Evolutionary conservation across 2,797 vertebrate genomes (phyloP).

Genomic region (Gymnocypris eckloni): DNA sequence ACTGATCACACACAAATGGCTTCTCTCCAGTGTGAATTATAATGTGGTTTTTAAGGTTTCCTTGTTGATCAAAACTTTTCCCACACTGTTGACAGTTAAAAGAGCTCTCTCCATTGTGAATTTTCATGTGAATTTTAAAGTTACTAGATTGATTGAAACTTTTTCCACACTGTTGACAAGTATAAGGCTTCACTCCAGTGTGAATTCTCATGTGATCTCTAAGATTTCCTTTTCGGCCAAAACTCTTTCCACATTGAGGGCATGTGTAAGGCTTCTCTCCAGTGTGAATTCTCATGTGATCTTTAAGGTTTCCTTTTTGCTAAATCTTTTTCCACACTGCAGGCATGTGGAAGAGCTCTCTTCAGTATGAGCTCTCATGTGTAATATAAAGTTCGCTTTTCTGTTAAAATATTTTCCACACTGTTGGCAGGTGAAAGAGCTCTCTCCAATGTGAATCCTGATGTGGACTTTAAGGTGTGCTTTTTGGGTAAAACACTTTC

Average conservation of each 20-base stretch:
- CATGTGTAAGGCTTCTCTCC: constrained; percentile 19
- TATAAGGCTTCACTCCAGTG: constrained; percentile 2
- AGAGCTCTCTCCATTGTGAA: constrained; percentile 2
- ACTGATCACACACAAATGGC: neutral
- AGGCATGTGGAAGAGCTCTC: neutral
- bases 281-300: constrained; percentile 3
- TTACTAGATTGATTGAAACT: neutral
- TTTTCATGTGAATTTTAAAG: neutral
- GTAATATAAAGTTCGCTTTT: neutral
- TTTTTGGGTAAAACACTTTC: constrained; percentile 4
- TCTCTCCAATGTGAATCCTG: neutral
- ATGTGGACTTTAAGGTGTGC: constrained; percentile 1
- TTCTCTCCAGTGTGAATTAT: constrained; percentile 23
- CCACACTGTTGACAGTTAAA: neutral
- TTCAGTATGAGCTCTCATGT: neutral
- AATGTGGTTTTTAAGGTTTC: constrained; percentile 14
- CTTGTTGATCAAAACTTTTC: constrained; percentile 13
- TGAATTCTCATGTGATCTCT: neutral
- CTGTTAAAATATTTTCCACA: constrained; percentile 1
- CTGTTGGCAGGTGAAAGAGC: neutral
- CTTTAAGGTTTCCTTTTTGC: neutral
- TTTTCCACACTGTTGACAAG: neutral
- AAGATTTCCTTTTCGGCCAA: neutral
- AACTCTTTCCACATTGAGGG: neutral
- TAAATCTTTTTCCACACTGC: constrained; percentile 13